phyloP scores from a whole-genome alignment of 2,113 vertebrate species.

The Montifringilla adamsi region DNA sequence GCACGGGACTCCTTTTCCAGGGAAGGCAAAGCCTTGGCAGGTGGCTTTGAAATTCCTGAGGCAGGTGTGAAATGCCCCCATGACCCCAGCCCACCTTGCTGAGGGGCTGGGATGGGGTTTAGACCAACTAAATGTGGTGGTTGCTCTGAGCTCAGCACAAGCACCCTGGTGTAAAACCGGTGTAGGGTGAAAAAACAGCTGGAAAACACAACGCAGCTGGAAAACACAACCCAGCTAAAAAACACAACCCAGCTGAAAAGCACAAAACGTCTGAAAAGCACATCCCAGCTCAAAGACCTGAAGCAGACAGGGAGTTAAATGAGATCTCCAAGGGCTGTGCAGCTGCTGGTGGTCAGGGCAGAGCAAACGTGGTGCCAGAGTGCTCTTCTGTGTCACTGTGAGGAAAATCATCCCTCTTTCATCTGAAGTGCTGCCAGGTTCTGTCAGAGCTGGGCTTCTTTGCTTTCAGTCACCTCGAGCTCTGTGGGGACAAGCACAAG shows the following conservation, averaged over 20 bases:
- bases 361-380: fast-evolving
- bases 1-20: neutral
- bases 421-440: neutral
- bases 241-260: too few species aligned
- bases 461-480: neutral
- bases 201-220: neutral
- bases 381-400: fast-evolving
- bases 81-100: neutral
- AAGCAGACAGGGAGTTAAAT: neutral
- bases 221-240: neutral
- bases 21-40: neutral
- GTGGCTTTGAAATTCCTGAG: neutral
- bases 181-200: neutral
- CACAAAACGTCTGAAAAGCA: neutral
- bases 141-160: neutral
- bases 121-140: neutral
- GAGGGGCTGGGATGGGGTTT: neutral
- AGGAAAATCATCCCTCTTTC: neutral
- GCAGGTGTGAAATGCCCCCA: neutral
- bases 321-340: neutral
- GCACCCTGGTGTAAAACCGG: neutral
- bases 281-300: neutral
- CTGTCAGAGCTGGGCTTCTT: neutral
- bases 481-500: neutral
- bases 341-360: neutral